phyloP scores from a whole-genome alignment of 2,113 vertebrate genomes.

The Columba janthina region DNA sequence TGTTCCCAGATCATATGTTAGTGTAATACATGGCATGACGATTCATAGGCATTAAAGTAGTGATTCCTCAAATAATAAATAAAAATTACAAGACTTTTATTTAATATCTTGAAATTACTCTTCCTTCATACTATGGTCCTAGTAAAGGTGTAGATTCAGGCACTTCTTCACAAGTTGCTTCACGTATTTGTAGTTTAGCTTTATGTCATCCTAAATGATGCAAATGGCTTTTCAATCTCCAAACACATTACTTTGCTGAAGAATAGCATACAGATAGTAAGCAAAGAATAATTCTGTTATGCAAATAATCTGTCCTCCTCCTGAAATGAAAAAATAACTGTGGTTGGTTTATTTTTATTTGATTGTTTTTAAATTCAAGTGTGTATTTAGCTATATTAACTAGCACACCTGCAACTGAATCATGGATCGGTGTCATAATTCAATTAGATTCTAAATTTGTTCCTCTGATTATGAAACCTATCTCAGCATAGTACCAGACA shows the following conservation, averaged over 20 bases:
- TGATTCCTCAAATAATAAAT: neutral
- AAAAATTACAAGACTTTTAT: neutral
- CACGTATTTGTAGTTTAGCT: neutral
- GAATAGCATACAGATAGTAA: neutral
- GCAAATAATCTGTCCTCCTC: neutral
- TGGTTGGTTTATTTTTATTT: accelerated
- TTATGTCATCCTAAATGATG: neutral
- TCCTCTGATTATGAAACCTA: neutral
- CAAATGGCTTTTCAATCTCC: neutral
- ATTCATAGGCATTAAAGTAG: neutral
- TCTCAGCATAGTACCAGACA: neutral
- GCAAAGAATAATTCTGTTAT: neutral
- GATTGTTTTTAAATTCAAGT: neutral
- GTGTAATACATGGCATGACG: neutral
- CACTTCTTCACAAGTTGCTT: neutral
- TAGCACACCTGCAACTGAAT: neutral
- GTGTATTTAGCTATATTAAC: neutral
- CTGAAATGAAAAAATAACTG: neutral
- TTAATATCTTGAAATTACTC: neutral
- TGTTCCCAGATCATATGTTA: neutral
- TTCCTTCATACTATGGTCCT: neutral
- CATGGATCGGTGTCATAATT: neutral
- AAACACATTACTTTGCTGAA: neutral
- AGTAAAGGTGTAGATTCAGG: neutral
- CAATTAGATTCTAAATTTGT: neutral